Evolutionary conservation across 2,888 invertebrate genomes (phyloP).

Genomic region (Spilosoma lubricipeda): DNA sequence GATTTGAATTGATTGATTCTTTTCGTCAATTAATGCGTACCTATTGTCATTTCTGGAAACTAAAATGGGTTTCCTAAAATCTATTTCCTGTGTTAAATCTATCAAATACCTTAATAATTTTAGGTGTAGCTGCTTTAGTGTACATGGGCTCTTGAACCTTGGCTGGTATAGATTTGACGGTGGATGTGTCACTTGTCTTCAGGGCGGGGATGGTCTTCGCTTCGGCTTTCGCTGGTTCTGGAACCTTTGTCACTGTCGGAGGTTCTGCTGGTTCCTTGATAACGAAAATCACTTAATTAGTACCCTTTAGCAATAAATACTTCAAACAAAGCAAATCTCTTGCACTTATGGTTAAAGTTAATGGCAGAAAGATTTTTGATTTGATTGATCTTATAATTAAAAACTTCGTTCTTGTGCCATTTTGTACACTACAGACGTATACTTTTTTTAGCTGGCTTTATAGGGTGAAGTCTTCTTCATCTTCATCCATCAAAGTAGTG

Average conservation of each 20-base stretch:
- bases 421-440: neutral
- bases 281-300: neutral
- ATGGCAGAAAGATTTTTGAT: neutral
- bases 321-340: neutral
- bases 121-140: constrained; percentile 75
- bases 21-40: no score
- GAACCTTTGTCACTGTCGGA: constrained; percentile 61
- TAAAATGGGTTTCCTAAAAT: neutral
- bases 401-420: neutral
- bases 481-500: neutral
- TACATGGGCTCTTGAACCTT: constrained; percentile 79
- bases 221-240: constrained; percentile 74
- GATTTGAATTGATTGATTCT: neutral
- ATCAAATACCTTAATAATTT: constrained; percentile 67
- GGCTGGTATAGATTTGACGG: constrained; percentile 73
- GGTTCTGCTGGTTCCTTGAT: constrained; percentile 70
- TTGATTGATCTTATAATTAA: neutral
- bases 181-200: constrained; percentile 69
- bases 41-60: no score
- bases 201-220: constrained; percentile 73
- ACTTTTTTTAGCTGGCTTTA: neutral
- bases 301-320: neutral
- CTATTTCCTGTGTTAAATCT: neutral
- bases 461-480: neutral
- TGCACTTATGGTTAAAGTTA: neutral